Evolutionary conservation across 2,888 invertebrate genomes (phyloP).

Genomic region (Amblyjoppa fuscipennis): DNA sequence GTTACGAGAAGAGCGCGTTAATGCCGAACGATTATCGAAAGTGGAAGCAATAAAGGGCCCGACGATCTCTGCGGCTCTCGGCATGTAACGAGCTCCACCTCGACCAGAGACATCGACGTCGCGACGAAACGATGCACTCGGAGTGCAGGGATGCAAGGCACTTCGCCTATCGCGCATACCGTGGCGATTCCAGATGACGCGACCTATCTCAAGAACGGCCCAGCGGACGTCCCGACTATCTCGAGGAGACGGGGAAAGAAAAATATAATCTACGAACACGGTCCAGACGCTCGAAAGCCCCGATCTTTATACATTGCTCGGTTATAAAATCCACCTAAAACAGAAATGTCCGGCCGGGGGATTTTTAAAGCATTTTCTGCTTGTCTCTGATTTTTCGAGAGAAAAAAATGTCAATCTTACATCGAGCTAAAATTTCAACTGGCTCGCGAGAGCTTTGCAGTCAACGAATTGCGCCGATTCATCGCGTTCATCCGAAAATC

Average conservation of each 20-base stretch:
- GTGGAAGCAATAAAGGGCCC: conserved; percentile 58
- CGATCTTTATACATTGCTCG: not conserved
- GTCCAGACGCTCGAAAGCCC: not conserved
- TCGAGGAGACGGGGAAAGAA: not conserved
- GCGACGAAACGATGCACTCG: conserved; percentile 7
- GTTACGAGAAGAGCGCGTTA: conserved; percentile 56
- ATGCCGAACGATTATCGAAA: conserved; percentile 62
- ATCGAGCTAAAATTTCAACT: not conserved
- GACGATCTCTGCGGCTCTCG: conserved; percentile 18
- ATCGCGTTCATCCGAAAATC: not conserved
- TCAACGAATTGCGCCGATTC: not conserved
- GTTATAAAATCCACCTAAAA: not conserved
- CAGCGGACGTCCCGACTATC: not conserved
- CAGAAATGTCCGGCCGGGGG: not conserved
- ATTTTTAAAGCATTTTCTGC: not conserved
- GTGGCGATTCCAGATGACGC: not conserved
- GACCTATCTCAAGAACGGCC: conserved; percentile 2
- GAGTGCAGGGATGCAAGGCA: not conserved
- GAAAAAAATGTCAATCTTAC: too few relatives aligned
- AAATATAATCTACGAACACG: not conserved
- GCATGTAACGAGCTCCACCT: conserved; percentile 15
- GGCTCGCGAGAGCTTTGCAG: not conserved
- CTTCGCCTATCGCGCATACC: not conserved
- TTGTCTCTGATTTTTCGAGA: not conserved
- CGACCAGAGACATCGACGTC: conserved; percentile 21